A percentile compares a stretch with the other conserved stretches of the same genome.
Evolutionary conservation across 1,140 invertebrate species (phyloP).

Genomic region (Cephus cinctus): DNA sequence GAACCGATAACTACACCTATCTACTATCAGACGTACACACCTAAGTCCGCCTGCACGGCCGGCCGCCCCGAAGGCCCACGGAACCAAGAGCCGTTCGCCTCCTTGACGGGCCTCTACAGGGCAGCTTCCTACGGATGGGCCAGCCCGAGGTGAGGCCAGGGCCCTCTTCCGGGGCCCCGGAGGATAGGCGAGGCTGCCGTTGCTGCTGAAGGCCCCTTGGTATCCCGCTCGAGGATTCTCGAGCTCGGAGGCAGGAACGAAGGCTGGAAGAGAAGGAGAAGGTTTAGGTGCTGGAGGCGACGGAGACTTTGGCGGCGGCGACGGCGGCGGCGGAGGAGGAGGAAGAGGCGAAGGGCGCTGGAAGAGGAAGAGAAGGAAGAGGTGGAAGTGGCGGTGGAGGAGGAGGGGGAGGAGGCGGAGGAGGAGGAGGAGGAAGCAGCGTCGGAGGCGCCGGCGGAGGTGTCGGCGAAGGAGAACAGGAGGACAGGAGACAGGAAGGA

Average conservation of each 20-base stretch:
- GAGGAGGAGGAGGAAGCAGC: conserved; percentile 9
- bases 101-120: background rate
- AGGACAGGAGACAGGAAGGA: background rate
- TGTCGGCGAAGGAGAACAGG: background rate
- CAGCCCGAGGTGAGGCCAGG: background rate
- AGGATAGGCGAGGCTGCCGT: conserved; percentile 4
- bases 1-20: background rate
- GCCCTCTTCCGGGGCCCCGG: background rate
- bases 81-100: background rate
- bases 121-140: background rate
- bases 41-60: conserved; percentile 1
- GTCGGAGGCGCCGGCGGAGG: conserved; percentile 7
- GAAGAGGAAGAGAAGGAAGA: background rate
- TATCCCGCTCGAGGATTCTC: no score
- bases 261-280: background rate
- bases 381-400: conserved; percentile 10
- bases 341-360: background rate
- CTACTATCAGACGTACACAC: conserved; percentile 1
- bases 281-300: no score
- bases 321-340: background rate
- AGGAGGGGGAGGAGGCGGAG: conserved; percentile 11
- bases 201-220: background rate
- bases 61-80: background rate
- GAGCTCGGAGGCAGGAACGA: background rate
- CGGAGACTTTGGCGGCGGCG: background rate